These are phyloP conservation scores for Aethes cnicana DNA, from an alignment of 2,888 invertebrate species.

Conservation along the genomic window DNA sequence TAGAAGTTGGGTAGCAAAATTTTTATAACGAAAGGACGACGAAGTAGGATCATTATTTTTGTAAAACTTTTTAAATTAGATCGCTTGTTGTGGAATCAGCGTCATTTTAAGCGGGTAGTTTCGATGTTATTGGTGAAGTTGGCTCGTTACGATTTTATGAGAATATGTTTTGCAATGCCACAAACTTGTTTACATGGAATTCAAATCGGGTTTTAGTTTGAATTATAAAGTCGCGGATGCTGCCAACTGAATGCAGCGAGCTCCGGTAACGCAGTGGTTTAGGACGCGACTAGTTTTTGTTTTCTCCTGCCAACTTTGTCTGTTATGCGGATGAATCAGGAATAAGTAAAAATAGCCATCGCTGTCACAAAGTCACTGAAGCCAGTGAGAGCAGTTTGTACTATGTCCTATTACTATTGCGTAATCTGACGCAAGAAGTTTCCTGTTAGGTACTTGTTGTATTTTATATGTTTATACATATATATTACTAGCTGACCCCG, in stretches of 20 bases:
- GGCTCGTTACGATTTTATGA: constrained; percentile 71
- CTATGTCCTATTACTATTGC: too few relatives aligned
- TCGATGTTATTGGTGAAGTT: constrained; percentile 69
- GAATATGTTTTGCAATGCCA: constrained; percentile 64
- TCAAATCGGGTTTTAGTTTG: constrained; percentile 69
- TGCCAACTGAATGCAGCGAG: constrained; percentile 60
- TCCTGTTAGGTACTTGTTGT: too few relatives aligned
- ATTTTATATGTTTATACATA: too few relatives aligned
- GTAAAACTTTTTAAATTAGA: constrained; percentile 39
- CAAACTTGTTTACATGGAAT: constrained; percentile 76
- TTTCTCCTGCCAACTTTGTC: constrained; percentile 38
- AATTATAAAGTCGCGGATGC: constrained; percentile 65
- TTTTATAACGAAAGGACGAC: background rate
- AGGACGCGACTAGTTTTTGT: constrained; percentile 41
- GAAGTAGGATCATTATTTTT: constrained; percentile 16
- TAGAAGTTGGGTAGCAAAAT: too few relatives aligned
- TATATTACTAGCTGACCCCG: too few relatives aligned
- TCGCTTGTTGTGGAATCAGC: constrained; percentile 47
- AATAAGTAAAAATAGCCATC: constrained; percentile 24
- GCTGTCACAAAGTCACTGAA: constrained; percentile 28
- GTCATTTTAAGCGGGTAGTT: constrained; percentile 48
- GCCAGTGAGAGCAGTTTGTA: too few relatives aligned
- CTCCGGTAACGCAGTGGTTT: constrained; percentile 40
- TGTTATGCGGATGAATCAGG: constrained; percentile 28
- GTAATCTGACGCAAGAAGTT: too few relatives aligned